A percentile compares a stretch with the other conserved stretches of the same genome.
phyloP scores from a whole-genome alignment of 2,113 vertebrate species.

The Aphelocoma coerulescens region DNA sequence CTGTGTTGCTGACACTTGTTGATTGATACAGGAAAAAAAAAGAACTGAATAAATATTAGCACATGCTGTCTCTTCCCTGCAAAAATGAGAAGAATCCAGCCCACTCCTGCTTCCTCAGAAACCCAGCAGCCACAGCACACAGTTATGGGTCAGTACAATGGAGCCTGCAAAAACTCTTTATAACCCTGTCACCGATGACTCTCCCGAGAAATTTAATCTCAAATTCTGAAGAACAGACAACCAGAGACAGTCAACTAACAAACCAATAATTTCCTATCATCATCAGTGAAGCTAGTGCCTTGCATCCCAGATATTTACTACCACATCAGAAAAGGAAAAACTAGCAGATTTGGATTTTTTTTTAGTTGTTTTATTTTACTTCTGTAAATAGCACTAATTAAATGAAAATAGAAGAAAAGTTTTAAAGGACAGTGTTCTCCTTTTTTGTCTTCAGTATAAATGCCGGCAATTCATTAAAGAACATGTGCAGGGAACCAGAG shows the following conservation, averaged over 20 bases:
- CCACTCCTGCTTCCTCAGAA: background rate
- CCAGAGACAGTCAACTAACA: background rate
- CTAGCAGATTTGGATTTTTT: background rate
- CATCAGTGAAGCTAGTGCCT: background rate
- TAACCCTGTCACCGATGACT: background rate
- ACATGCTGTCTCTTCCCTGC: background rate
- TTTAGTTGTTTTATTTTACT: background rate
- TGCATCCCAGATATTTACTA: background rate
- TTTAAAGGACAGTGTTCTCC: background rate
- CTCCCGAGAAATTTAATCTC: conserved; percentile 15
- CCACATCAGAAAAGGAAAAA: background rate
- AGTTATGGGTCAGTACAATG: background rate
- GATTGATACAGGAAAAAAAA: background rate
- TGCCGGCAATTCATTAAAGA: background rate
- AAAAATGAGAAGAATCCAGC: background rate
- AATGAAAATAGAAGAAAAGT: background rate
- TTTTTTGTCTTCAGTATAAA: background rate
- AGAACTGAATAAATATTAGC: background rate
- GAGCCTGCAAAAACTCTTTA: background rate
- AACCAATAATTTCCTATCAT: background rate
- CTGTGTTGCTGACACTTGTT: background rate
- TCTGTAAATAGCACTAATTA: background rate
- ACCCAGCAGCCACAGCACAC: background rate
- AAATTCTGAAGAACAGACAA: background rate
- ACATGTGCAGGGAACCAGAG: background rate